phyloP scores from a whole-genome alignment of 2,888 invertebrate genomes.

The Drosophila melanosoma region DNA sequence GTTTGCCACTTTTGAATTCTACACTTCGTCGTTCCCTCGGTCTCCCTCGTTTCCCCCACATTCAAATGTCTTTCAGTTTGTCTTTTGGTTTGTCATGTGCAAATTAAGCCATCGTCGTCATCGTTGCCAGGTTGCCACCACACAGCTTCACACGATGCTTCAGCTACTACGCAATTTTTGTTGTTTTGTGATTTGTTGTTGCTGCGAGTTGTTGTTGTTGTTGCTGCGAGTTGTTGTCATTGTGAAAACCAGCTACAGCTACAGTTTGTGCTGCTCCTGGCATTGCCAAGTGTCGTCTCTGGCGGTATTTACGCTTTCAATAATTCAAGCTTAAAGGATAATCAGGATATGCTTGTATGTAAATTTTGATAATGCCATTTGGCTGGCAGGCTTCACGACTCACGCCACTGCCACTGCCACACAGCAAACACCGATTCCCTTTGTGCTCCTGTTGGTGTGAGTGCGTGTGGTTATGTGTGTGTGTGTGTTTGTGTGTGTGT shows the following conservation, averaged over 20 bases:
- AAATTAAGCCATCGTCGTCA: constrained; percentile 70
- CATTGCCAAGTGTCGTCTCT: constrained; percentile 54
- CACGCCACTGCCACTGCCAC: not conserved
- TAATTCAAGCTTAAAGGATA: constrained; percentile 81
- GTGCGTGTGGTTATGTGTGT: not conserved
- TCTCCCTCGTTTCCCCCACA: constrained; percentile 10
- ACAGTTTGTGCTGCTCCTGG: constrained; percentile 19
- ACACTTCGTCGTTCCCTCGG: not conserved
- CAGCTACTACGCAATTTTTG: constrained; percentile 44
- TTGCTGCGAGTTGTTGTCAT: constrained; percentile 30
- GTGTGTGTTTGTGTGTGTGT: not conserved
- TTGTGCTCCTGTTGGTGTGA: not conserved
- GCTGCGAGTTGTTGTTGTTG: constrained; percentile 18
- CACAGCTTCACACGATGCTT: not conserved
- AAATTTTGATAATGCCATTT: constrained; percentile 81
- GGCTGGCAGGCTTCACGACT: constrained; percentile 47
- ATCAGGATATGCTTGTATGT: constrained; percentile 81
- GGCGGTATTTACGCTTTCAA: constrained; percentile 81
- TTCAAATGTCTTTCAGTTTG: constrained; percentile 65
- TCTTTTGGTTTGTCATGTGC: constrained; percentile 72
- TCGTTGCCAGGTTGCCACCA: constrained; percentile 17
- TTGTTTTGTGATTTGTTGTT: constrained; percentile 24
- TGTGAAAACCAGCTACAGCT: constrained; percentile 37
- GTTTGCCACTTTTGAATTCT: constrained; percentile 5
- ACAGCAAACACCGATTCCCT: not conserved